Percentiles rank a stretch among this genome's conserved stretches.
phyloP scores from a whole-genome alignment of 2,888 invertebrate species.

The Reticulitermes lucifugus region DNA sequence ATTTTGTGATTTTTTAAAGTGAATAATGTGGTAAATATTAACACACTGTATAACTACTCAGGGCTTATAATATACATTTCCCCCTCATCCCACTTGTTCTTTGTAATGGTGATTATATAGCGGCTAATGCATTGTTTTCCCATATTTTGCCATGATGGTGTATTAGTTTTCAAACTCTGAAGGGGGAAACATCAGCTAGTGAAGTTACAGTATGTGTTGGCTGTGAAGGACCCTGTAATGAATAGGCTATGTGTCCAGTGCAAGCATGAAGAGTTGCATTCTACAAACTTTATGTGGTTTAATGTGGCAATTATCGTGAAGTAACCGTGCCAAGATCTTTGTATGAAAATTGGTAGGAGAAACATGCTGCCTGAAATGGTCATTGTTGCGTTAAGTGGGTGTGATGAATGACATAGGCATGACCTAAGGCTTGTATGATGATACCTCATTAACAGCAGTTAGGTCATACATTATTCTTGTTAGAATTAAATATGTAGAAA shows the following conservation, averaged over 20 bases:
- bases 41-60: conserved; percentile 41
- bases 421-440: background rate
- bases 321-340: background rate
- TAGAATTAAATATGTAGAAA: background rate
- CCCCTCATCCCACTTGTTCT: background rate
- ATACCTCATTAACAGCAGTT: background rate
- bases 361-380: background rate
- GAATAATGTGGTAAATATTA: conserved; percentile 5
- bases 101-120: background rate
- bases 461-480: background rate
- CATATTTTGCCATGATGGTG: background rate
- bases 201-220: background rate
- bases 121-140: background rate
- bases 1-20: conserved; percentile 31
- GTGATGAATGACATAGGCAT: background rate
- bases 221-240: background rate
- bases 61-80: conserved; percentile 31
- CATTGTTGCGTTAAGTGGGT: background rate
- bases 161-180: too few relatives aligned
- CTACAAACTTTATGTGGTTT: background rate
- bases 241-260: background rate
- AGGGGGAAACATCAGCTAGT: background rate
- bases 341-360: background rate
- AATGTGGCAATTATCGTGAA: background rate
- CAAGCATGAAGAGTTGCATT: background rate